Evolutionary conservation across 2,797 vertebrate genomes (phyloP).

Genomic region (Epinephelus coioides): DNA sequence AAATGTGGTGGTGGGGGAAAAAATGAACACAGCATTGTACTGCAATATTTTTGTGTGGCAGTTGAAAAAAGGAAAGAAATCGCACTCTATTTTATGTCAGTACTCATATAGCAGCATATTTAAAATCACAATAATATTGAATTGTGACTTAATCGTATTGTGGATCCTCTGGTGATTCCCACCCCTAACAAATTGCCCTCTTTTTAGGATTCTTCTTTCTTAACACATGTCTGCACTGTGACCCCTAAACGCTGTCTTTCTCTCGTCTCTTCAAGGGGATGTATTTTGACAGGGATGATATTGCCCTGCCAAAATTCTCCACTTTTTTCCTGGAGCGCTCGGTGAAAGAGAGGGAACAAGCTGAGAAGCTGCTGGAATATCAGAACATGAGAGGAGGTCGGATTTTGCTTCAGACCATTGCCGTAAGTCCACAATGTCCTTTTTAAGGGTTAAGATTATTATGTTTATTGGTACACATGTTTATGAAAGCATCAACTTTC

Average conservation of each 20-base stretch:
- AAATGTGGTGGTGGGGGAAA: too few relatives aligned
- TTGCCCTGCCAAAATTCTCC: conserved; percentile 86
- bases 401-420: conserved; percentile 84
- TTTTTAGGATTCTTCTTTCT: background rate
- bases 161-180: too few relatives aligned
- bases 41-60: too few relatives aligned
- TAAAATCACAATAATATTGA: too few relatives aligned
- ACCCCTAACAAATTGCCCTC: background rate
- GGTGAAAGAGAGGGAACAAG: conserved; percentile 85
- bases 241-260: background rate
- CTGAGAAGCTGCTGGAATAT: conserved; percentile 85
- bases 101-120: too few relatives aligned
- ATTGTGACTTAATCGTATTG: too few relatives aligned
- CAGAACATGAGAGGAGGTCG: conserved; percentile 88
- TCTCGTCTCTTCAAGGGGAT: conserved; percentile 77
- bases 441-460: background rate
- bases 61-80: too few relatives aligned
- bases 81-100: too few relatives aligned
- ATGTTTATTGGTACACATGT: background rate
- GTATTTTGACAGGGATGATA: conserved; percentile 90
- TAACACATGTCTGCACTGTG: background rate
- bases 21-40: too few relatives aligned
- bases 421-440: conserved; percentile 67
- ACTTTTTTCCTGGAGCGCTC: conserved; percentile 86
- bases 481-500: background rate